Base-by-base conservation (phyloP, 2,113 vertebrate species). In the Brachionichthys hirsutus region DNA sequence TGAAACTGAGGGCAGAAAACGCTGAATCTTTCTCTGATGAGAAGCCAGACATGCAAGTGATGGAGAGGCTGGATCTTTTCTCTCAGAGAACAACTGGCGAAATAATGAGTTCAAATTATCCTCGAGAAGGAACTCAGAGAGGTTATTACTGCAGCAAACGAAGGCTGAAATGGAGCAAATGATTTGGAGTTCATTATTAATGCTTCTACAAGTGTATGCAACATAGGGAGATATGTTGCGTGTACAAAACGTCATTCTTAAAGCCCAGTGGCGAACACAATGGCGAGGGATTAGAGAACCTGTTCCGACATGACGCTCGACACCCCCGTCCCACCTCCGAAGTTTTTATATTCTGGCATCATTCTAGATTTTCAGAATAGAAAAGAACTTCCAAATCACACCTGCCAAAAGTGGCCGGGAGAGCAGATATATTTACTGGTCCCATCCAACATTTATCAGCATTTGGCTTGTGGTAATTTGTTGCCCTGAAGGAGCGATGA, bases 381-480 rank as follows among this genome's bases (percentile, higher is more conserved):
- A 71, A 65, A 44, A 60, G 45, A 61, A 67, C 24, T 16, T 62
- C 22, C 7, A 44, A 71, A 63, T 45, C 24, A 44, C n/a, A 78
- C 73, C 81, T 73, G 79, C 83, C 81, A 82, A 51, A n/a, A 72
- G 73, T 46, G 54, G 43, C 62, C 73, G 68, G 56, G 64, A 35
- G 68, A 65, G 69, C 53, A 52, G 68, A 67, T 38, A 67, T 47
- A 77, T 80, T 78, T 52, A 80, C 54, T 78, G 60, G 57, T 49
- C 30, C 1, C 55, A 57, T 81, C 70, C 64, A 80, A 55, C 62
- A 70, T 68, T 49, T 49, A 50, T 73, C 78, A 76, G 65, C 68
- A 61, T 84, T 87, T 82, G 77, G 80, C 78, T 67, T 60, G 14
- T 64, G 62, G 48, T 62, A 66, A 72, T 76, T 79, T 69, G 36